Evolutionary conservation across 2,113 vertebrate species (phyloP).

Genomic region (Rhinogobius similis): DNA sequence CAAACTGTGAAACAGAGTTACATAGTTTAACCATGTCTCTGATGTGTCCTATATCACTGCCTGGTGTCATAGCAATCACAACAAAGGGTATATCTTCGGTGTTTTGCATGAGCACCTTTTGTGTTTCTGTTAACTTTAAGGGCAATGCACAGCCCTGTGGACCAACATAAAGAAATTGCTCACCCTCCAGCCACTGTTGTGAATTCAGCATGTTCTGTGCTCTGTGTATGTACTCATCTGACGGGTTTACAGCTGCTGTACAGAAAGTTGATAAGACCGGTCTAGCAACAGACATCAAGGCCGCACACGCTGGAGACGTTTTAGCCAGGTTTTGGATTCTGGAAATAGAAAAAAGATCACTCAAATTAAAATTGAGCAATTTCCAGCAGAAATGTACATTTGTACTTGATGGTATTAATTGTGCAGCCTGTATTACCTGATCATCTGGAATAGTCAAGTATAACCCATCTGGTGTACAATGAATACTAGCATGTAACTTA

Average conservation of each 20-base stretch:
- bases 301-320: background rate
- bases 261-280: background rate
- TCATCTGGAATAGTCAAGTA: background rate
- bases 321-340: background rate
- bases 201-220: background rate
- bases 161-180: background rate
- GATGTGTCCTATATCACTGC: too few relatives aligned
- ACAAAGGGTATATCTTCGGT: too few relatives aligned
- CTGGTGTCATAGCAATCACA: too few relatives aligned
- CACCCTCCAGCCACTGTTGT: background rate
- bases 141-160: background rate
- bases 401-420: background rate
- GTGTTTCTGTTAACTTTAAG: background rate
- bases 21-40: too few relatives aligned
- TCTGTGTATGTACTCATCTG: background rate
- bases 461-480: background rate
- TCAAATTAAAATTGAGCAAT: background rate
- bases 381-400: background rate
- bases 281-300: background rate
- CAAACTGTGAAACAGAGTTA: too few relatives aligned
- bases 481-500: too few relatives aligned
- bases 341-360: background rate
- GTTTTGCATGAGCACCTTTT: background rate
- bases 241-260: background rate
- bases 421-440: background rate